Percentiles rank a stretch among this genome's conserved stretches.
Conservation (phyloP, 1,140 invertebrate species). For the Bombus breviceps region DNA sequence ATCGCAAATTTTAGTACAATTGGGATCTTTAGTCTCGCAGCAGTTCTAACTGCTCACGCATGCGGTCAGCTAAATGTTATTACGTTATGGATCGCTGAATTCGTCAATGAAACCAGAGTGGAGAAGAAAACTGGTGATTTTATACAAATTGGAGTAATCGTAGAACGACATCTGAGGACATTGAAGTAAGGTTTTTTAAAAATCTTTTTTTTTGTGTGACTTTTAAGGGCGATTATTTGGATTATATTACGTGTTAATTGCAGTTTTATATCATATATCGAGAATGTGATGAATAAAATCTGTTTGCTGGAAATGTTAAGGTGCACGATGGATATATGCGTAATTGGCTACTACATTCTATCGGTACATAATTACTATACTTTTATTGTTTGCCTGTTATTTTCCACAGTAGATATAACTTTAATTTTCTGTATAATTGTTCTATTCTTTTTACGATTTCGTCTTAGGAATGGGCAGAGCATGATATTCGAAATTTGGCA, state of each 20-base stretch:
- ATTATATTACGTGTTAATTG: slow-evolving; percentile 15
- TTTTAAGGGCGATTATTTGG: too few relatives aligned
- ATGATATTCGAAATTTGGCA: slow-evolving; percentile 26
- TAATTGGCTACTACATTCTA: slow-evolving; percentile 73
- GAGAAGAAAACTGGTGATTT: not conserved
- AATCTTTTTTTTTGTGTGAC: not conserved
- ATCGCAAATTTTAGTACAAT: slow-evolving; percentile 40
- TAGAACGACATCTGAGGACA: slow-evolving; percentile 69
- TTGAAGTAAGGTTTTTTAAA: slow-evolving; percentile 52
- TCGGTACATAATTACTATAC: slow-evolving; percentile 55
- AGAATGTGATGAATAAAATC: slow-evolving; percentile 67
- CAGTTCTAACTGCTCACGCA: slow-evolving; percentile 54
- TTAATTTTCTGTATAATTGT: not conserved
- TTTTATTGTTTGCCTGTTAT: not conserved
- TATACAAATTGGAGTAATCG: slow-evolving; percentile 41
- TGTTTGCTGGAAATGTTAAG: slow-evolving; percentile 72
- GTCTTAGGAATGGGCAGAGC: slow-evolving; percentile 66
- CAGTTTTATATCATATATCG: slow-evolving; percentile 69
- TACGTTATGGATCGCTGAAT: slow-evolving; percentile 20
- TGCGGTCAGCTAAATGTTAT: slow-evolving; percentile 54
- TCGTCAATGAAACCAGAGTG: slow-evolving; percentile 3
- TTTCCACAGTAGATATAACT: too few relatives aligned
- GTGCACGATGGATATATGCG: slow-evolving; percentile 75
- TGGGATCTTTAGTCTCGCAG: slow-evolving; percentile 43
- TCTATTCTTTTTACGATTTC: not conserved